Evolutionary conservation across 2,888 invertebrate genomes (phyloP), one percentile per base, ranked within the genome.

Genomic region (Automeris io): DNA sequence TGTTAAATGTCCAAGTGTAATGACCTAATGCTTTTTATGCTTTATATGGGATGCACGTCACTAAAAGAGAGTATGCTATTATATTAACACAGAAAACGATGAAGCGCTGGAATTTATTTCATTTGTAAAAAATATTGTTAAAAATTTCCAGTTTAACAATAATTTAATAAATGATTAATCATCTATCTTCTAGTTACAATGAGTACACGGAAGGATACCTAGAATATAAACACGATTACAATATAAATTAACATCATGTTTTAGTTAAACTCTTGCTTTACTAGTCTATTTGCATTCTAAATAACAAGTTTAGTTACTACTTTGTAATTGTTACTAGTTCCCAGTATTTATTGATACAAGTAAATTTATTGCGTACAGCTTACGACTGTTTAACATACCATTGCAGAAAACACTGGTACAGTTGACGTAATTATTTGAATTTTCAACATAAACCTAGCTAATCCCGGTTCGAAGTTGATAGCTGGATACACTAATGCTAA

Each of bases 381-480:
- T 23, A 23, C 34, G n/a, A 34, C 19, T 12, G 19, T 38, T 13
- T 18, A 33, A 29, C 21, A 32, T 37, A 37, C 18, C 33, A 26
- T 26, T 18, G 16, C 39, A 23, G 39, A 34, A 35, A 39, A 39
- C 34, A 34, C 18, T 11, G 33, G 22, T 35, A 26, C 33, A n/a
- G 33, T 35, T 29, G 26, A 21, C 54, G 61, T 70, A 73, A 76
- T 77, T 75, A 74, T 70, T 67, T 61, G 61, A 65, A 62, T 66
- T 52, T 47, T 62, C 63, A 65, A 67, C 61, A 62, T 64, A 62
- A 47, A 51, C 45, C 52, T 58, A 61, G 57, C 61, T 74, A 75
- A 76, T 75, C 75, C 70, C 64, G 56, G 65, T 67, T 60, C 54
- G 59, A 49, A 57, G 60, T 59, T 63, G 75, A 71, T 73, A 71